A percentile compares a stretch with the other conserved stretches of the same genome.
Evolutionary conservation across 1,140 invertebrate species (phyloP).

Genomic region (Melitaea cinxia): DNA sequence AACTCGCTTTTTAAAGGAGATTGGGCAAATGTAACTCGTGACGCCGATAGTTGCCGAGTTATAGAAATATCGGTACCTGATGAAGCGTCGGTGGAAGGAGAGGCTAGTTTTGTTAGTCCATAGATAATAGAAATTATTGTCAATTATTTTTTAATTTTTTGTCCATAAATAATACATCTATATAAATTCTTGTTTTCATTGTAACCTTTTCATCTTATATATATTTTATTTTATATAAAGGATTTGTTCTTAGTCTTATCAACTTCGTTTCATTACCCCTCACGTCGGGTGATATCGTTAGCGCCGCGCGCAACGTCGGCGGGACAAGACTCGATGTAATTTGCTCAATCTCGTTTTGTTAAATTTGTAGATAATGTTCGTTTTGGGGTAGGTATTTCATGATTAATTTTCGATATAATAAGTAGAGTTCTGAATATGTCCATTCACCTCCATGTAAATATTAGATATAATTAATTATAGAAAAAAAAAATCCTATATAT

Average conservation of each 20-base stretch:
- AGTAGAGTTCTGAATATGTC: conserved; percentile 79
- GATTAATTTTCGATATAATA: conserved; percentile 75
- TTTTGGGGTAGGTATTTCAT: conserved; percentile 76
- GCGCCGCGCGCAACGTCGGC: conserved; percentile 5
- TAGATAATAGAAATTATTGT: conserved; percentile 6
- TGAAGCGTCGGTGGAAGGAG: conserved; percentile 5
- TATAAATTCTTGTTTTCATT: conserved; percentile 10
- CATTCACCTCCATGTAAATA: conserved; percentile 81
- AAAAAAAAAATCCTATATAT: conserved; percentile 81
- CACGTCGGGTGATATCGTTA: neutral
- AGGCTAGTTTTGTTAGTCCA: conserved; percentile 27
- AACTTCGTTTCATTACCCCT: neutral
- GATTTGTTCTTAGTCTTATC: neutral
- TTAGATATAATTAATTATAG: conserved; percentile 81
- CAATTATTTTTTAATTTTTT: neutral
- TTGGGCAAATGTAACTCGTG: conserved; percentile 46
- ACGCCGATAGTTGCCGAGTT: neutral
- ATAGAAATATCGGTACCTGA: neutral
- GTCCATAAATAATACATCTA: neutral
- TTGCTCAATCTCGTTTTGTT: conserved; percentile 64
- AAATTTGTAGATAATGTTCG: conserved; percentile 79
- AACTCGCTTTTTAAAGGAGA: conserved; percentile 73
- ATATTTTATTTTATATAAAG: neutral
- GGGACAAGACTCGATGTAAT: conserved; percentile 18
- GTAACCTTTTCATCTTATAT: neutral